Percentiles rank a stretch among this genome's conserved stretches.
phyloP scores from a whole-genome alignment of 2,797 vertebrate species.

The Arctocebus calabarensis region DNA sequence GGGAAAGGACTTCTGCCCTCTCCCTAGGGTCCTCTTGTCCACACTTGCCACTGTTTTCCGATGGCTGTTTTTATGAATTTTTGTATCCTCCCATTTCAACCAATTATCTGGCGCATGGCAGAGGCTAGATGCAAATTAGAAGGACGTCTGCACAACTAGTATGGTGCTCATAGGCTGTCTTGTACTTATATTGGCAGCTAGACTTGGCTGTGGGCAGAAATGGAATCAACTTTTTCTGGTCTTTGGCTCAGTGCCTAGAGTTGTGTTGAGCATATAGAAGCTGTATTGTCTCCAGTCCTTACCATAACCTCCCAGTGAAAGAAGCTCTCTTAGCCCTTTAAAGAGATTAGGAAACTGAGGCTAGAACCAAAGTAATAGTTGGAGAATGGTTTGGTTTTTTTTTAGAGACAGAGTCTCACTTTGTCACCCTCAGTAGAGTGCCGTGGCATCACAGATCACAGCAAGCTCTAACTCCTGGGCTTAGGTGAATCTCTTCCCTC shows the following conservation, averaged over 20 bases:
- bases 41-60: slow-evolving; percentile 21
- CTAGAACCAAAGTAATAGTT: slow-evolving; percentile 17
- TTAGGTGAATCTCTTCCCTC: no score
- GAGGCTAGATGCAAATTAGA: not conserved
- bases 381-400: not conserved
- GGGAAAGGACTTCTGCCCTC: not conserved
- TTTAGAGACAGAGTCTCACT: no score
- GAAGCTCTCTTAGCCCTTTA: not conserved
- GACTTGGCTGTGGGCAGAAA: slow-evolving; percentile 33
- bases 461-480: no score
- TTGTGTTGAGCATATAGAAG: not conserved
- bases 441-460: no score
- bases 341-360: slow-evolving; percentile 47
- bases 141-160: not conserved
- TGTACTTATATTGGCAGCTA: slow-evolving; percentile 38
- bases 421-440: no score
- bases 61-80: not conserved
- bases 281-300: not conserved
- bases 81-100: not conserved
- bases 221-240: slow-evolving; percentile 1
- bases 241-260: slow-evolving; percentile 54
- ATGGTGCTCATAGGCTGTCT: not conserved
- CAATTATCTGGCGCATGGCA: not conserved
- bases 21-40: not conserved
- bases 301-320: not conserved